Conservation (phyloP, 2,113 vertebrate genomes). For the Dicaeum eximium region DNA sequence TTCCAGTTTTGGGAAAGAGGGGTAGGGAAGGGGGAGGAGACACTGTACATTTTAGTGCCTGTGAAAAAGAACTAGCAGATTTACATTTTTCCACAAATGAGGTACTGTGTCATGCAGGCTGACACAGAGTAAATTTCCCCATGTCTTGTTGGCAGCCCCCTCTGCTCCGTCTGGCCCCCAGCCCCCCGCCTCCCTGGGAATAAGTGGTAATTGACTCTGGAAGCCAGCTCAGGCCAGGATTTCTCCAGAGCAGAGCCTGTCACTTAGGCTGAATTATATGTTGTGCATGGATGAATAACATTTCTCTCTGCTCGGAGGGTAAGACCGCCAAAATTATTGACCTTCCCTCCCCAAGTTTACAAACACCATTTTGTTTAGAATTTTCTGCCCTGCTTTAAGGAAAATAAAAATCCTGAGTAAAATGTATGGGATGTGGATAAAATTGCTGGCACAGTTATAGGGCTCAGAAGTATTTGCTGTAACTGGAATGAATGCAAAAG, state of each 20-base stretch:
- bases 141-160: conserved; percentile 38
- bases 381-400: not conserved
- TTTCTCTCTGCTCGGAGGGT: conserved; percentile 46
- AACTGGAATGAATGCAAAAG: not conserved
- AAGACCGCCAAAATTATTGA: conserved; percentile 47
- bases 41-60: conserved; percentile 60
- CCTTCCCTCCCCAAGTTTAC: conserved; percentile 23
- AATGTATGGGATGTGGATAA: not conserved
- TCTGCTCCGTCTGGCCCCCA: conserved; percentile 10
- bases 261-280: conserved; percentile 65
- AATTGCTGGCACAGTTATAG: not conserved
- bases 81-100: conserved; percentile 70
- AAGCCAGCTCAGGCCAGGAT: conserved; percentile 52
- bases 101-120: conserved; percentile 54
- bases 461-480: not conserved
- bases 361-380: conserved; percentile 33
- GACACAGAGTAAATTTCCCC: conserved; percentile 48
- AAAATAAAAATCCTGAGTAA: not conserved
- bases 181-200: conserved; percentile 48
- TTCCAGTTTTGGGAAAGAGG: conserved; percentile 22
- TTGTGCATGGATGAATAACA: conserved; percentile 57
- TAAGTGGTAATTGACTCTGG: conserved; percentile 63
- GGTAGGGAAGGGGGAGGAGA: not conserved
- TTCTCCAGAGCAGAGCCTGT: conserved; percentile 68
- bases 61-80: conserved; percentile 55